Evolutionary conservation across 2,888 invertebrate genomes (phyloP), one percentile per base, ranked within the genome.

Genomic region (Heliconius hortense): DNA sequence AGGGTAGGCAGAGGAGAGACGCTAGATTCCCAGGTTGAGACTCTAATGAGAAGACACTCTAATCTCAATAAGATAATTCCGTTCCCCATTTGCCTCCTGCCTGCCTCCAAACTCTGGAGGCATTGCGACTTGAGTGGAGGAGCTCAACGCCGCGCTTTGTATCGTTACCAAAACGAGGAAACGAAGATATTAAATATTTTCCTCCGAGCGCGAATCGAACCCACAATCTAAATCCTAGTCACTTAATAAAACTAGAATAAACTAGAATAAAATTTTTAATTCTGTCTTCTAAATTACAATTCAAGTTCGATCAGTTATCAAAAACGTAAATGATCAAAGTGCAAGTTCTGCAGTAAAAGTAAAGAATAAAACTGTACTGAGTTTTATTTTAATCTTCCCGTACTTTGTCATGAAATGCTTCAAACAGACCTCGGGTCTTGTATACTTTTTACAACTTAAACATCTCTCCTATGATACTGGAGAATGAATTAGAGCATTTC

Each of bases 401-500:
- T 31, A 56, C 31, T 56, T 69, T 69, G 31, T 56, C 15, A 24
- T 35, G 56, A 56, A 69, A 56, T 11, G 18, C 21, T 11, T 53
- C 48, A 21, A 48, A 11, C 26, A 26, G 28, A 68, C 48, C 28
- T 43, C 48, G 66, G 21, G 43, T 48, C 43, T 43, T 48, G 24
- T 26, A 48, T 67, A 67, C 66, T 48, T 48, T 68, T 68, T 48
- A 21, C 48, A 68, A 48, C 48, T 68, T 48, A 48, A 53, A 53
- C 68, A 28, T 53, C 28, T 28, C 68, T 69, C 69, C 56, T 56
- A n/a, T 69, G 31, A 56, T 56, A 69, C 56, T 69, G 31, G 24
- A 35, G 56, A 56, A 31, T 69, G 69, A 69, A 69, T 69, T 69
- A 69, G 53, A 69, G 31, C 56, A 31, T 56, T 69, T 69, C 31